Percentiles rank a stretch among this genome's conserved stretches.
Evolutionary conservation across 2,113 vertebrate genomes (phyloP).

Genomic region (Edolisoma coerulescens): DNA sequence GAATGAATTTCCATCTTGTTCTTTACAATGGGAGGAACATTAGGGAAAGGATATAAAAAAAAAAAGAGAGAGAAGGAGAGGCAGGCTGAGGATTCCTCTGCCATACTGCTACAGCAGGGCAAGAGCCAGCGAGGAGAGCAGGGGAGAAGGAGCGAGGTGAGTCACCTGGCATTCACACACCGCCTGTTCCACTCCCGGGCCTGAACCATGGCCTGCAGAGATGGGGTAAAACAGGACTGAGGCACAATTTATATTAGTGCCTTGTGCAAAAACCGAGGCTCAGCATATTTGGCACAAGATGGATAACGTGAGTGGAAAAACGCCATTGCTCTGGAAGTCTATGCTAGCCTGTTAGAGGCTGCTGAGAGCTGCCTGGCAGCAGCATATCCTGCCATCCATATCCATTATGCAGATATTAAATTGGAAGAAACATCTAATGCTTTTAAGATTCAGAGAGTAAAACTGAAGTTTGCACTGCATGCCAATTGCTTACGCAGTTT

Average conservation of each 20-base stretch:
- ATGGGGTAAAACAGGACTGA: background rate
- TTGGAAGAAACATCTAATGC: conserved; percentile 31
- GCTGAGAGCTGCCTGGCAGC: background rate
- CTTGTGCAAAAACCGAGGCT: background rate
- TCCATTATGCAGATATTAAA: conserved; percentile 33
- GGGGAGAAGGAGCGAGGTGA: conserved; percentile 28
- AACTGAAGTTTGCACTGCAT: background rate
- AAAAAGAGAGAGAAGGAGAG: background rate
- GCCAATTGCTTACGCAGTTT: background rate
- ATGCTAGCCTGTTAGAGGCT: background rate
- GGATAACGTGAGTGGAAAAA: background rate
- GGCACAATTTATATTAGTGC: background rate
- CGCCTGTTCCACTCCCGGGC: background rate
- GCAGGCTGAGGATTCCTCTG: background rate
- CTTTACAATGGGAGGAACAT: background rate
- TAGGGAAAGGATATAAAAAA: background rate
- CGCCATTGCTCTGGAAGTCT: background rate
- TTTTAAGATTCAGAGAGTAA: conserved; percentile 51
- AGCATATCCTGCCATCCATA: background rate
- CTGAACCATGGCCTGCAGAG: background rate
- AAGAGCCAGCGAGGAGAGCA: conserved; percentile 3
- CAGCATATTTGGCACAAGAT: background rate
- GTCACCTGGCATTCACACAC: background rate
- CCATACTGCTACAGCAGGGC: background rate
- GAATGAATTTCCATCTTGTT: background rate